These are phyloP conservation scores for Enchytraeus crypticus DNA, from an alignment of 2,888 invertebrate species.

Conservation along the genomic window DNA sequence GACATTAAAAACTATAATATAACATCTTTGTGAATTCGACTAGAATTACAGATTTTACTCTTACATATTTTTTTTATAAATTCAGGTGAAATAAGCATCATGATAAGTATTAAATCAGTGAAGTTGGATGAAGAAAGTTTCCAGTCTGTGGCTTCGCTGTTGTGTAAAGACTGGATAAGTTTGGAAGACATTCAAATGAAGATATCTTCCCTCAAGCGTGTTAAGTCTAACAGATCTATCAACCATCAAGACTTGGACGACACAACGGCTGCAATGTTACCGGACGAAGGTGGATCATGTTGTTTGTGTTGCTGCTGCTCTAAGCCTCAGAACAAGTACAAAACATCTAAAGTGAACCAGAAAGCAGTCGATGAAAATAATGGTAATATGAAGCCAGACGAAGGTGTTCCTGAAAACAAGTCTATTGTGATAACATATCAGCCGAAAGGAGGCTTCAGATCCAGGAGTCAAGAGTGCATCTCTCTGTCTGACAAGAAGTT, in stretches of 20 bases:
- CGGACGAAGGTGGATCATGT: neutral
- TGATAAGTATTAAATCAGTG: constrained; percentile 9
- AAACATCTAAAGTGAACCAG: neutral
- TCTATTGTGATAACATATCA: neutral
- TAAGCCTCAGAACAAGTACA: neutral
- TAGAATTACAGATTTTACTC: no score
- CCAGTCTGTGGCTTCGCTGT: constrained; percentile 1
- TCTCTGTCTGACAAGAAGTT: no score
- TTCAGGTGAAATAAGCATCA: constrained; percentile 14
- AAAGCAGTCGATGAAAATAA: neutral
- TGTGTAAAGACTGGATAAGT: constrained; percentile 14
- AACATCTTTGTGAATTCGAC: no score
- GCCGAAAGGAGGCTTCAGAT: neutral
- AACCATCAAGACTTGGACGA: neutral
- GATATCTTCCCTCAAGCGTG: constrained; percentile 8
- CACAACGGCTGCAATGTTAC: neutral
- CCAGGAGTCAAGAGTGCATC: neutral
- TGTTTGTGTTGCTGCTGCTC: constrained; percentile 10
- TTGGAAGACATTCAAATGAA: constrained; percentile 11
- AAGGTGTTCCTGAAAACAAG: neutral
- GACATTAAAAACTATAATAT: no score
- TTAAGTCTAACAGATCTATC: neutral
- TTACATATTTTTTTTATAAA: neutral
- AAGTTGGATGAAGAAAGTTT: constrained; percentile 10
- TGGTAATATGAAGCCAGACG: neutral